A percentile compares a stretch with the other conserved stretches of the same genome.
Evolutionary conservation across 2,888 invertebrate species (phyloP).

Genomic region (Proisotoma minuta): DNA sequence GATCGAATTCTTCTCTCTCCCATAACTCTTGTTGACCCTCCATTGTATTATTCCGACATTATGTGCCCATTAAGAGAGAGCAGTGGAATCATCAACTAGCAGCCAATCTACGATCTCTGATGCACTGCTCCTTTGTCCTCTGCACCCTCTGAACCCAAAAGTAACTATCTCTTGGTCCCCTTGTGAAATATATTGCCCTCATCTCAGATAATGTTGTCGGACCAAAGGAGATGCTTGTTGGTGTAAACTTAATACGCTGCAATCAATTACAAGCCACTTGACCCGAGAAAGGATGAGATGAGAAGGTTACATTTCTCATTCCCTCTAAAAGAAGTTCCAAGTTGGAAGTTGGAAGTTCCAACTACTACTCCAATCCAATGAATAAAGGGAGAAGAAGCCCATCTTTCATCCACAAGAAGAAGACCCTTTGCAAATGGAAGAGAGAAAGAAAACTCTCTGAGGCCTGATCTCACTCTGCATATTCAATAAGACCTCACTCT

Average conservation of each 20-base stretch:
- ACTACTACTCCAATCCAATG: no score
- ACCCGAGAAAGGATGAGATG: neutral
- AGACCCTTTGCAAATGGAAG: no score
- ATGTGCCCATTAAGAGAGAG: neutral
- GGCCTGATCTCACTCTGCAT: no score
- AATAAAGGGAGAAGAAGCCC: no score
- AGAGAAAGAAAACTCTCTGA: no score
- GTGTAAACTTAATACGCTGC: constrained; percentile 3
- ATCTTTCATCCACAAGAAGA: no score
- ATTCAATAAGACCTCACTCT: no score
- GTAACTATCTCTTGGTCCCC: constrained; percentile 1
- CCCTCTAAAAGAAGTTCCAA: no score
- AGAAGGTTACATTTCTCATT: neutral
- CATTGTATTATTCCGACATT: neutral
- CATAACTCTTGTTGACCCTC: neutral
- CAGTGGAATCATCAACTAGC: neutral
- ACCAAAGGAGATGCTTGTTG: neutral
- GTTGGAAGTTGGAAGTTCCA: no score
- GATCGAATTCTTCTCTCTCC: neutral
- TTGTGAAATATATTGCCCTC: constrained; percentile 10
- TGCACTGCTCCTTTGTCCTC: neutral
- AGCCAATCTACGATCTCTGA: neutral
- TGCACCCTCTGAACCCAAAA: neutral
- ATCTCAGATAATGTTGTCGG: constrained; percentile 11
- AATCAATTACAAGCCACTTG: neutral